A percentile compares a stretch with the other conserved stretches of the same genome.
These are phyloP conservation scores for Phymastichus coffea DNA, from an alignment of 1,140 invertebrate species.

Conservation along the genomic window DNA sequence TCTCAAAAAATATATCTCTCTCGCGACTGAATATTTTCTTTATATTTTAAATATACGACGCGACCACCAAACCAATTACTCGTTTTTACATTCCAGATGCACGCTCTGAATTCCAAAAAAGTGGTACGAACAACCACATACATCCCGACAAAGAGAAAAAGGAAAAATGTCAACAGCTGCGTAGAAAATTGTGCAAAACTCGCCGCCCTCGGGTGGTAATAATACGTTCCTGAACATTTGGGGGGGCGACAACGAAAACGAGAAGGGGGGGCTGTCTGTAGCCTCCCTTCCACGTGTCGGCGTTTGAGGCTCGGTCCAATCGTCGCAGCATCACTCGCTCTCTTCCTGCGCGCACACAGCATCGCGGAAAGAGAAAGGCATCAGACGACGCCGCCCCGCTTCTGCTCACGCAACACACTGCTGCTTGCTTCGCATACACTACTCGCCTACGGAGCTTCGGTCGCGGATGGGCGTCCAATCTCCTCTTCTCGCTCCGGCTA, in stretches of 20 bases:
- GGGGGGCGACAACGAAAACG: constrained; percentile 40
- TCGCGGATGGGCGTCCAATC: too few species aligned
- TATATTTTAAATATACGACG: too few species aligned
- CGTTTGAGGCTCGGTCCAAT: constrained; percentile 57
- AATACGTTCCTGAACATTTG: constrained; percentile 29
- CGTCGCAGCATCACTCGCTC: constrained; percentile 51
- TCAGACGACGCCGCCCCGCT: constrained; percentile 10
- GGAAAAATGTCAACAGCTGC: constrained; percentile 9
- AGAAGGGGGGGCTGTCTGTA: constrained; percentile 20
- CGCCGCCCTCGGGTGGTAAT: not conserved
- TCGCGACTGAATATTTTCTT: too few species aligned
- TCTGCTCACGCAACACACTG: not conserved
- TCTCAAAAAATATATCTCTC: too few species aligned
- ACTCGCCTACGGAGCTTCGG: too few species aligned
- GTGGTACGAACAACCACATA: not conserved
- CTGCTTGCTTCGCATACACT: too few species aligned
- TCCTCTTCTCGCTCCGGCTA: constrained; percentile 11
- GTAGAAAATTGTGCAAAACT: too few species aligned
- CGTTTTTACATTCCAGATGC: too few species aligned
- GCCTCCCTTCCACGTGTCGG: too few species aligned
- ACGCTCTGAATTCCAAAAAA: too few species aligned
- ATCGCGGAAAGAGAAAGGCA: not conserved
- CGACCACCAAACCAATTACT: too few species aligned
- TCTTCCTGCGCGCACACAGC: not conserved
- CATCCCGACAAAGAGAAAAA: not conserved